Evolutionary conservation across 2,888 invertebrate genomes (phyloP), one percentile per base, ranked within the genome.

Genomic region (Stenotaenia linearis): DNA sequence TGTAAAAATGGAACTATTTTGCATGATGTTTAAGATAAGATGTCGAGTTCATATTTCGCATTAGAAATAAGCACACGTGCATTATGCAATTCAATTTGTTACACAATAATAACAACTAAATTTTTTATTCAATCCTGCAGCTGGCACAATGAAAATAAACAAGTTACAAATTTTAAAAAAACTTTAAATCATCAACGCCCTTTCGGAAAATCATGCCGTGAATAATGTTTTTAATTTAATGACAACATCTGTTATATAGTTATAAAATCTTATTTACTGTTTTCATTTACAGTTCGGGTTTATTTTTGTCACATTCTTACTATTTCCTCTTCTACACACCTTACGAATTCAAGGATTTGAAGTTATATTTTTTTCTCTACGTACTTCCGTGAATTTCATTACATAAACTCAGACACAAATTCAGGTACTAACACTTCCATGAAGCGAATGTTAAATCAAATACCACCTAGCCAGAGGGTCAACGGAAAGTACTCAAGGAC

Each of bases 391-490:
- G 69, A 69, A 69, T 69, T 10, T n/a, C 12, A 69, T 69, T 28
- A 69, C 69, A 12, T 28, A 69, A 23, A 28, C 25, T 69, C 23
- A 69, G 28, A 25, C 25, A 23, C 69, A 69, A 69, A 69, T 10
- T 7, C 69, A 28, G 28, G 69, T 50, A n/a, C 69, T 21, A 12
- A 4, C 9, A 25, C 69, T 69, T 69, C 69, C 21, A 25, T 28
- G 25, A 69, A 69, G 1, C 25, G 69, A 23, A 69, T 69, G 69
- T 28, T 69, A 69, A 69, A 25, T n/a, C 25, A 10, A 69, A 5
- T 25, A 69, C 28, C 69, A 15, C 10, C 25, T 69, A 69, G 69
- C 69, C 69, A 69, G 69, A 69, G 69, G 69, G 69, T 69, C 69
- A 69, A 69, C 12, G 25, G 69, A 69, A 69, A 28, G 69, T 28